These are phyloP conservation scores for Clarias fuscus DNA, from an alignment of 2,797 vertebrate genomes.

Conservation along the genomic window DNA sequence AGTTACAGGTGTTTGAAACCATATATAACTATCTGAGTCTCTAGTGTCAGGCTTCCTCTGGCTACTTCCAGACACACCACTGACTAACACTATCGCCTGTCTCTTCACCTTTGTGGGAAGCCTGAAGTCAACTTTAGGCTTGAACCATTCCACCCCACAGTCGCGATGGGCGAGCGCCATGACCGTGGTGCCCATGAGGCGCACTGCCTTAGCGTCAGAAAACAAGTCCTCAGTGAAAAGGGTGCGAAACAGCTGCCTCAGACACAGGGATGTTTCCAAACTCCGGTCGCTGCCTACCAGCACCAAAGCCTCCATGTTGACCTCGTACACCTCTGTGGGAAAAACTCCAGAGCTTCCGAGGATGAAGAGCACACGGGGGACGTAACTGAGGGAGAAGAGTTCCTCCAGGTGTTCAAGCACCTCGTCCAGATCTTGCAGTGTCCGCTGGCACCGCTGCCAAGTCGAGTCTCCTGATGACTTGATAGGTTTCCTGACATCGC, in stretches of 20 bases:
- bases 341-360: conserved; percentile 83
- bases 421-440: conserved; percentile 82
- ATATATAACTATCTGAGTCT: conserved; percentile 84
- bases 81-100: conserved; percentile 80
- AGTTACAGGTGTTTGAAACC: conserved; percentile 90
- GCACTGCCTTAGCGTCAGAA: conserved; percentile 81
- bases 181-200: conserved; percentile 80
- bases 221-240: conserved; percentile 91
- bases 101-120: conserved; percentile 82
- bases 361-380: conserved; percentile 88
- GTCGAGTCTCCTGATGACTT: conserved; percentile 61
- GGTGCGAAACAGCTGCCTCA: conserved; percentile 86
- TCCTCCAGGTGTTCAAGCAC: conserved; percentile 83
- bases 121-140: conserved; percentile 69
- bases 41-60: conserved; percentile 26
- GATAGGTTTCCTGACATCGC: conserved; percentile 63
- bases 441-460: conserved; percentile 79
- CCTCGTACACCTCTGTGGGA: conserved; percentile 92
- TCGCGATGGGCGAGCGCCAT: conserved; percentile 87
- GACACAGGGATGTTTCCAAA: conserved; percentile 78
- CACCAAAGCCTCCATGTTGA: conserved; percentile 84
- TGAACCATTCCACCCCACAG: conserved; percentile 78
- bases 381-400: conserved; percentile 84
- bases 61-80: conserved; percentile 59
- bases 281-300: conserved; percentile 70